Conservation (phyloP, 1,140 invertebrate species). For the Oreohelix idahoensis region DNA sequence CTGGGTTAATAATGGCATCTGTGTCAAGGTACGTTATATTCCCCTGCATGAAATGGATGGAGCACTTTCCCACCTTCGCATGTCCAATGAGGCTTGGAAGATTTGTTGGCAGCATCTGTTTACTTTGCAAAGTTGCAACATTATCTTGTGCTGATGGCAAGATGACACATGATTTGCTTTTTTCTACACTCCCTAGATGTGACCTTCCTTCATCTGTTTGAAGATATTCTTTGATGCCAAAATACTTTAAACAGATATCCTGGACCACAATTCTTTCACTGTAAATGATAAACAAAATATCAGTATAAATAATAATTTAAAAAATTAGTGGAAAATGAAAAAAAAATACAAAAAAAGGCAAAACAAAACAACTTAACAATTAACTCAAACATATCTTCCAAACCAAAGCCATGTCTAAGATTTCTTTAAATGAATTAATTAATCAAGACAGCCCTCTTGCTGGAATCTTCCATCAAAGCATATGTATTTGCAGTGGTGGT, state of each 20-base stretch:
- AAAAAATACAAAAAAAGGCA: too few relatives aligned
- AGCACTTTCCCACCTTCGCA: neutral
- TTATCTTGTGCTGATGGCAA: neutral
- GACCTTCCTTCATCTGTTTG: neutral
- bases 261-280: neutral
- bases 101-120: neutral
- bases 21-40: neutral
- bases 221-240: slow-evolving; percentile 19
- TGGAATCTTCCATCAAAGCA: too few relatives aligned
- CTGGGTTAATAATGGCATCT: slow-evolving; percentile 3
- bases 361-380: too few relatives aligned
- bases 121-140: neutral
- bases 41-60: neutral
- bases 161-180: neutral
- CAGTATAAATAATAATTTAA: too few relatives aligned
- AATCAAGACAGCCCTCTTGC: too few relatives aligned
- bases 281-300: neutral
- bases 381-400: too few relatives aligned
- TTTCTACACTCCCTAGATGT: neutral
- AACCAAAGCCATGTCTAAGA: too few relatives aligned
- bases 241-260: neutral
- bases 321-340: too few relatives aligned
- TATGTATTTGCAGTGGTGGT: too few relatives aligned
- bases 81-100: neutral
- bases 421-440: too few relatives aligned